A percentile compares a stretch with the other conserved stretches of the same genome.
Conservation (phyloP, 2,113 vertebrate genomes). For the Jacana jacana region DNA sequence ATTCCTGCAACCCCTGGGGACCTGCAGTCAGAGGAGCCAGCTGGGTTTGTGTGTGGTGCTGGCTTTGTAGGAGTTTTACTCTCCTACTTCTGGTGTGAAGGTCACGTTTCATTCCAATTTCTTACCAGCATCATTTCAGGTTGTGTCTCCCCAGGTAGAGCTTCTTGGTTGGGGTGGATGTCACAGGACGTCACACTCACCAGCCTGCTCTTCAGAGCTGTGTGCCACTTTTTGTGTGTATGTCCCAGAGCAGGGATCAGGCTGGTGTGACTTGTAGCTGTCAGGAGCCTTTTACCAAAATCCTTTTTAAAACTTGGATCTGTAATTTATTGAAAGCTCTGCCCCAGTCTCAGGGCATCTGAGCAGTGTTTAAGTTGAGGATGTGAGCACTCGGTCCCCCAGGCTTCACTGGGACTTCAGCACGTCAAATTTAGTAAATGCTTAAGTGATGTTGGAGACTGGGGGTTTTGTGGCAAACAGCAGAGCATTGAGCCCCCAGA, state of each 20-base stretch:
- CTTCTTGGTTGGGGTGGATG: background rate
- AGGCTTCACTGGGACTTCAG: background rate
- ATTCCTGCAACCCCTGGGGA: background rate
- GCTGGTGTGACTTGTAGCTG: background rate
- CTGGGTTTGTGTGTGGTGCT: fast-evolving
- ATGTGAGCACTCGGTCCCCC: background rate
- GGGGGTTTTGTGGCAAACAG: background rate
- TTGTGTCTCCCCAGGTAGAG: background rate
- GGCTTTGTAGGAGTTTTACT: background rate
- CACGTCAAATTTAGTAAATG: background rate
- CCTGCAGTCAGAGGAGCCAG: background rate
- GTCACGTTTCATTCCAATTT: background rate
- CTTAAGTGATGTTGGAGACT: background rate
- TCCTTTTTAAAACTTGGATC: background rate
- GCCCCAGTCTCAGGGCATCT: background rate
- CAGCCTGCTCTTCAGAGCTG: fast-evolving
- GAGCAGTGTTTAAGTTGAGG: background rate
- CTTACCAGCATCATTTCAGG: background rate
- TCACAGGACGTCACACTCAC: background rate
- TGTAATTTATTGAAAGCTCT: background rate
- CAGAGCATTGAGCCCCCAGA: background rate
- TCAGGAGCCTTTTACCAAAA: background rate
- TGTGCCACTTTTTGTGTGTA: background rate
- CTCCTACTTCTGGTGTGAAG: background rate
- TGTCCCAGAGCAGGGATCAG: background rate